A percentile compares a stretch with the other conserved stretches of the same genome.
These are phyloP conservation scores for Tenthredo amoena DNA, from an alignment of 2,888 invertebrate genomes.

Conservation along the genomic window DNA sequence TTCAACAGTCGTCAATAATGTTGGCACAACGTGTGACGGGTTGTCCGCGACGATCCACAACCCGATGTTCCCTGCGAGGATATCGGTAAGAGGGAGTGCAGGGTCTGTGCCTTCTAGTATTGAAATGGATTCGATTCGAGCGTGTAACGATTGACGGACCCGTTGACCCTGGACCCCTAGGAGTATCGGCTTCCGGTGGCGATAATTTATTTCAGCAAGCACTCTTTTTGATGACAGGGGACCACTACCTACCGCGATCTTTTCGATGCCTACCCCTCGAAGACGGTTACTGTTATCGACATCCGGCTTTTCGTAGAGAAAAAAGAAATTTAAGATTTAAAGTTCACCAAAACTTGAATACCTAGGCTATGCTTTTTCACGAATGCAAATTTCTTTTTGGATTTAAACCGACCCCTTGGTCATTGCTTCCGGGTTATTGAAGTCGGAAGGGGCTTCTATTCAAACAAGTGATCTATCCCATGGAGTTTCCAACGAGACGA, in stretches of 20 bases:
- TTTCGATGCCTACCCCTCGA: neutral
- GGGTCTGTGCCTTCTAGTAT: neutral
- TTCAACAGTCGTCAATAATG: slow-evolving; percentile 9
- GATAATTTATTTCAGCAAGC: slow-evolving; percentile 27
- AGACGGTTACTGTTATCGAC: slow-evolving; percentile 18
- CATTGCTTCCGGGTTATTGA: neutral
- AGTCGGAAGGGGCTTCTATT: neutral
- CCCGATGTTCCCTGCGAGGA: neutral
- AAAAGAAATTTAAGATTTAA: neutral
- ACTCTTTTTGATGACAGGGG: slow-evolving; percentile 27
- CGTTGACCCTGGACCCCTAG: slow-evolving; percentile 1
- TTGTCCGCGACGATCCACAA: neutral
- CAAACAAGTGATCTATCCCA: neutral
- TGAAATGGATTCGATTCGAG: slow-evolving; percentile 15
- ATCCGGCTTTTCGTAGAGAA: neutral
- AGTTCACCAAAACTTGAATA: neutral
- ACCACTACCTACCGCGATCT: neutral
- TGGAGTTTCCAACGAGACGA: neutral
- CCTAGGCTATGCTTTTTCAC: neutral
- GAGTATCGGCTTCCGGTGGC: neutral
- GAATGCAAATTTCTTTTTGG: neutral
- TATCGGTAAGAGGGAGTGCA: neutral
- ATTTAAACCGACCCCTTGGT: neutral
- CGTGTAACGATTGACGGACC: slow-evolving; percentile 22
- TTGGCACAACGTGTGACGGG: slow-evolving; percentile 4